Base-by-base conservation (phyloP, 2,797 vertebrate genomes). In the Myotis myotis region DNA sequence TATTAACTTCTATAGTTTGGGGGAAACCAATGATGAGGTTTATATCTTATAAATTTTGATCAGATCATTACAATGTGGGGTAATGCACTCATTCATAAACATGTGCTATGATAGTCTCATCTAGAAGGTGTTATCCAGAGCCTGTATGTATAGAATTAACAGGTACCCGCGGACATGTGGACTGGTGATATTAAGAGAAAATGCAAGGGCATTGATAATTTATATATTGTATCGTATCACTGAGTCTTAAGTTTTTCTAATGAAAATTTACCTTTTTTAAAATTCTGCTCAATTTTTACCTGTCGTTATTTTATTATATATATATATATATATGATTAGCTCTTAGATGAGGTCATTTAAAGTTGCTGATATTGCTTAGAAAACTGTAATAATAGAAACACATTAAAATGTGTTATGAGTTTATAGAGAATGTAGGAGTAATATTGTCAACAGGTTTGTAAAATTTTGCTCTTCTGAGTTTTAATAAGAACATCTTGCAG, bases 391-490 rank as follows among this genome's bases (percentile, higher is more conserved):
- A 33, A 47, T 11, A 82, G 72, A 87, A 93, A 49, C 28, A 74
- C 90, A 70, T 41, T 96, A 87, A 87, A 74, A 85, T 93, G 41
- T 57, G 23, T 95, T 71, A 33, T 9, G 23, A 53, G 36, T 66
- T 66, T 44, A 25, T 68, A 81, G 51, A 91, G 28, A 66, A 90
- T 82, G 22, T 47, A 82, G 76, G 49, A 95, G 89, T 82, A 79
- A 95, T 92, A 33, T 44, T 96, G 95, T 53, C 91, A 96, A 97
- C 97, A 97, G 93, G 96, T 96, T 94, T 96, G 95, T 93, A 82
- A 90, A 80, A 84, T 95, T 96, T 94, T 64, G 79, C 86, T 95
- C 95, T 86, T 49, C 53, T 91, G 38, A 96, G 96, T 96, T 96
- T 95, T 91, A 38, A 94, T 89, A 95, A 92, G 62, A 93, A 70